Evolutionary conservation across 2,888 invertebrate species (phyloP), one percentile per base, ranked within the genome.

Genomic region (Cheilosia urbana): DNA sequence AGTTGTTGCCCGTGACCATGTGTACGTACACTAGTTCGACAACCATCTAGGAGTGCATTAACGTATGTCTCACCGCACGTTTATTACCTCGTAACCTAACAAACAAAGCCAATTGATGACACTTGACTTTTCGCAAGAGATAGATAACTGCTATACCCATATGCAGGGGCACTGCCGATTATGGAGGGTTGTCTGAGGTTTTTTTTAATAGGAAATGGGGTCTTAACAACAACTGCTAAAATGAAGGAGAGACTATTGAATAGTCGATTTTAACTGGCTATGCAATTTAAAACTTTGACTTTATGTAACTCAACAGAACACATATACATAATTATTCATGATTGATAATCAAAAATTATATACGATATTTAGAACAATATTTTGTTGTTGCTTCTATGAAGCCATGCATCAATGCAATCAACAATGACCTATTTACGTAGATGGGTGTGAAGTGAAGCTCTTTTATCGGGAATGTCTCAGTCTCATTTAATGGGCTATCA

Each of bases 41-140:
- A 66, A 21, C 62, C 53, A 79, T 73, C 66, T 73, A 66, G 53
- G 58, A 60, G 66, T 37, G 66, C 79, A 79, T 79, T 79, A 73
- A 58, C 58, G 65, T 73, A 53, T 73, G 73, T 79, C 66, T 58
- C 37, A 47, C 40, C 65, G n/a, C n/a, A 60, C 49, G 51, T 68
- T 79, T 79, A 73, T 60, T 65, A 60, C 42, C 45, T 42, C 42
- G 42, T 42, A 62, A 34, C 49, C 4, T 21, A 13, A 13, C 47
- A 42, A 30, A 49, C 63, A 63, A 66, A 72, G 53, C 27, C 66
- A 66, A 79, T 60, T 49, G 17, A 63, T 40, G 71, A 47, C 11
- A 37, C 13, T 37, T 13, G 37, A 37, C 13, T 37, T 37, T 37
- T 37, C 15, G 19, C 15, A 42, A 21, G 15, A 37, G 21, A 21